Evolutionary conservation across 2,888 invertebrate species (phyloP).

Genomic region (Labia minor): DNA sequence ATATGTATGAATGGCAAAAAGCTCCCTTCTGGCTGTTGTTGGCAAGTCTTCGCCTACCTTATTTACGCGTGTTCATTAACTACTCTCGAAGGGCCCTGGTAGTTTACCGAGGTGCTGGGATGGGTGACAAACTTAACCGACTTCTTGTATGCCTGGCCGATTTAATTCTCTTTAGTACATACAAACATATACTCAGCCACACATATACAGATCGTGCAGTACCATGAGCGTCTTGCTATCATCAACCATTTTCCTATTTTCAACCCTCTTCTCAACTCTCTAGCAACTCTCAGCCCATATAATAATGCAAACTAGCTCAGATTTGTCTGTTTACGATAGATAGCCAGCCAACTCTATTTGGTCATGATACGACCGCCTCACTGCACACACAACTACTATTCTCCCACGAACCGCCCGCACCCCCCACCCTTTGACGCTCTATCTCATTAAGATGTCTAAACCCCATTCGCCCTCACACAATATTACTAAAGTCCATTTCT

Average conservation of each 20-base stretch:
- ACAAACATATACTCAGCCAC: neutral
- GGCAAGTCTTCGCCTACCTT: conserved; percentile 13
- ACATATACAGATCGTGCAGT: neutral
- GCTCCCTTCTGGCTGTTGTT: neutral
- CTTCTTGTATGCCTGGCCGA: conserved; percentile 1
- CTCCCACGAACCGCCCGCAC: too few species aligned
- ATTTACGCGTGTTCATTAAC: conserved; percentile 13
- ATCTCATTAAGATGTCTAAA: too few species aligned
- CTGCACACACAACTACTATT: too few species aligned
- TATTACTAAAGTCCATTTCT: too few species aligned
- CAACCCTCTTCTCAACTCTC: neutral
- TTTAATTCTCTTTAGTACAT: conserved; percentile 2
- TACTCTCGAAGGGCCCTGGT: neutral
- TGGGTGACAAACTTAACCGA: conserved; percentile 8
- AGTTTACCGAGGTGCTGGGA: neutral
- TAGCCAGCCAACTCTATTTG: conserved; percentile 4
- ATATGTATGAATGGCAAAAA: neutral
- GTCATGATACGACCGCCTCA: too few species aligned
- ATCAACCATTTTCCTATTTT: neutral
- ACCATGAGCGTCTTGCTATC: neutral
- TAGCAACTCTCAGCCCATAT: neutral
- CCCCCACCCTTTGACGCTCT: too few species aligned
- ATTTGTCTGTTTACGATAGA: conserved; percentile 13
- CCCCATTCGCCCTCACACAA: too few species aligned
- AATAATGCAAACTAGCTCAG: conserved; percentile 4